A percentile compares a stretch with the other conserved stretches of the same genome.
phyloP scores from a whole-genome alignment of 1,140 invertebrate species.

The Parapsyche elsis region DNA sequence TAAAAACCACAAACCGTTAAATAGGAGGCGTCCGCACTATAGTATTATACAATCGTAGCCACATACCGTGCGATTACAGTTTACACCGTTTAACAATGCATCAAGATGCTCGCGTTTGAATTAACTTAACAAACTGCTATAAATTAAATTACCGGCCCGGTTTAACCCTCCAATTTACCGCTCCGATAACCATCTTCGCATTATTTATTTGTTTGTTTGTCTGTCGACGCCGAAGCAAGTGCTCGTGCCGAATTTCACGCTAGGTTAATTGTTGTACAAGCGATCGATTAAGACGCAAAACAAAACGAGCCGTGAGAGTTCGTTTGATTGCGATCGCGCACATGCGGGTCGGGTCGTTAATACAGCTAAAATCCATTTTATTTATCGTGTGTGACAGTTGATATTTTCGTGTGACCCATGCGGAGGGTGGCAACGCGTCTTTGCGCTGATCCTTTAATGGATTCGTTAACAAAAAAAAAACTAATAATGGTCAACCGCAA shows the following conservation, averaged over 20 bases:
- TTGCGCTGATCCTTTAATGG: slow-evolving; percentile 42
- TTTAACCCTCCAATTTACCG: slow-evolving; percentile 29
- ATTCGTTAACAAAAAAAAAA: slow-evolving; percentile 34
- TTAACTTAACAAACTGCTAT: slow-evolving; percentile 45
- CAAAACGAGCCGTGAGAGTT: too few species aligned
- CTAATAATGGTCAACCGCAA: slow-evolving; percentile 48
- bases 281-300: not conserved
- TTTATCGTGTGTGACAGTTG: not conserved
- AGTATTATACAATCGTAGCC: not conserved
- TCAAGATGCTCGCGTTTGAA: slow-evolving; percentile 26
- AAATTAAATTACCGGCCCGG: slow-evolving; percentile 43
- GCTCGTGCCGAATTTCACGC: slow-evolving; percentile 7
- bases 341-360: too few species aligned
- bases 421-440: not conserved
- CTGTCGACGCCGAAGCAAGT: not conserved
- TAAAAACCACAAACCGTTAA: slow-evolving; percentile 40
- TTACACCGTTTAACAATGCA: slow-evolving; percentile 20
- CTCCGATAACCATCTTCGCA: slow-evolving; percentile 40
- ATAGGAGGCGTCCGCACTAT: slow-evolving; percentile 20
- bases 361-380: too few species aligned
- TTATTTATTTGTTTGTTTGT: slow-evolving; percentile 25
- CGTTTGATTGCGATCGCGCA: not conserved
- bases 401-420: not conserved
- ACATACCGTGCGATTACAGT: not conserved
- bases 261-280: not conserved